A percentile compares a stretch with the other conserved stretches of the same genome.
phyloP scores from a whole-genome alignment of 2,113 vertebrate species.

The Boleophthalmus pectinirostris region DNA sequence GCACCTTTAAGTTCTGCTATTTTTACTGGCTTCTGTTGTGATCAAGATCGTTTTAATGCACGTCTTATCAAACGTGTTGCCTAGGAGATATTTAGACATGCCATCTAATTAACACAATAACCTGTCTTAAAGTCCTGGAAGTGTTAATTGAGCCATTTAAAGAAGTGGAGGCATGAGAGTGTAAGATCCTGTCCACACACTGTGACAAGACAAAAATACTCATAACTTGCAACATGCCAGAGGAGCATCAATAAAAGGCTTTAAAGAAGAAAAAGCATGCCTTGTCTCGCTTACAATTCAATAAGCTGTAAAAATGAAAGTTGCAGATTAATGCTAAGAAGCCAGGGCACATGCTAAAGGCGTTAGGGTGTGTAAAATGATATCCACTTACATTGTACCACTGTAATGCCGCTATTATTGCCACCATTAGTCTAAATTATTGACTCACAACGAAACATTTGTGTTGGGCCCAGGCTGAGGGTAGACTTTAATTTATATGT shows the following conservation, averaged over 20 bases:
- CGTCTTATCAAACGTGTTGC: neutral
- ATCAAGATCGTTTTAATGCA: neutral
- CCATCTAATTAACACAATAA: slow-evolving; percentile 17
- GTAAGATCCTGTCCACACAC: slow-evolving; percentile 2
- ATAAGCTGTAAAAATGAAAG: slow-evolving; percentile 25
- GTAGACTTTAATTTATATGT: slow-evolving; percentile 72
- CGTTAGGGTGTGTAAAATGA: slow-evolving; percentile 40
- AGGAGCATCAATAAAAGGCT: slow-evolving; percentile 33
- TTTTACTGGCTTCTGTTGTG: neutral
- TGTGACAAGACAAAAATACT: slow-evolving; percentile 33
- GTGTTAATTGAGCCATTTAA: slow-evolving; percentile 16
- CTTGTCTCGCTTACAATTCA: slow-evolving; percentile 11
- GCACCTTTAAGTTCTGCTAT: neutral
- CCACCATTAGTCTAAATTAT: slow-evolving; percentile 69
- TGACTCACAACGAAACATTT: slow-evolving; percentile 53
- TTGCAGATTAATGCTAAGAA: slow-evolving; percentile 29
- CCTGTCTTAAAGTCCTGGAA: slow-evolving; percentile 7
- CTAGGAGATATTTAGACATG: slow-evolving; percentile 9
- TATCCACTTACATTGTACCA: slow-evolving; percentile 53
- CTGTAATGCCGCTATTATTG: slow-evolving; percentile 59
- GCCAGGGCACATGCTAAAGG: slow-evolving; percentile 24
- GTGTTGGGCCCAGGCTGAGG: slow-evolving; percentile 29
- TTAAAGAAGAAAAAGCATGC: slow-evolving; percentile 23
- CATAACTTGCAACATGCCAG: slow-evolving; percentile 15
- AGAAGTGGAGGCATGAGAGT: slow-evolving; percentile 24